Percentiles rank a stretch among this genome's conserved stretches.
Evolutionary conservation across 2,113 vertebrate species (phyloP).

Genomic region (Antennarius striatus): DNA sequence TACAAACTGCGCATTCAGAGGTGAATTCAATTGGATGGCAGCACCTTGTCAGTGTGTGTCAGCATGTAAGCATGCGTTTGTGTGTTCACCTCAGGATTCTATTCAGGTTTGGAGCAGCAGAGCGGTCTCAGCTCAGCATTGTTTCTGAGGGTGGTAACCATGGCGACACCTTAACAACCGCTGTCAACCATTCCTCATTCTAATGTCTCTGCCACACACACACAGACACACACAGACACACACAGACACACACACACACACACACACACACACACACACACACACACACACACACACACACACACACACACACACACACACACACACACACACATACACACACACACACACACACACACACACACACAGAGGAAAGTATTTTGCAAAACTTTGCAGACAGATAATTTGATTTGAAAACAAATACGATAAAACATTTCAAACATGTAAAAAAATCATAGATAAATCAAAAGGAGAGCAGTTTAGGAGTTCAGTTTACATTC

Average conservation of each 20-base stretch:
- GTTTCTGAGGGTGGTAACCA: slow-evolving; percentile 69
- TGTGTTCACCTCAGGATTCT: slow-evolving; percentile 42
- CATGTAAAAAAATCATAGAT: no score
- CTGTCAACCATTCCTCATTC: slow-evolving; percentile 48
- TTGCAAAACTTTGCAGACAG: slow-evolving; percentile 3
- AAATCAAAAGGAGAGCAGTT: no score
- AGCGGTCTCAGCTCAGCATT: slow-evolving; percentile 62
- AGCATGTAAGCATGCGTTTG: slow-evolving; percentile 15
- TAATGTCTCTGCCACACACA: slow-evolving; percentile 3
- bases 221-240: no score
- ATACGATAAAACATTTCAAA: no score
- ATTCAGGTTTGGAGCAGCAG: slow-evolving; percentile 46
- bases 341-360: slow-evolving; percentile 7
- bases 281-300: slow-evolving; percentile 10
- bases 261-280: slow-evolving; percentile 6
- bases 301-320: slow-evolving; percentile 6
- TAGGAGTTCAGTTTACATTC: no score
- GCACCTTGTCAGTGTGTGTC: slow-evolving; percentile 11
- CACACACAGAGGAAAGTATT: slow-evolving; percentile 5
- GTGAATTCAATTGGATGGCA: slow-evolving; percentile 11
- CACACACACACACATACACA: slow-evolving; percentile 9
- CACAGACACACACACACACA: slow-evolving; percentile 7
- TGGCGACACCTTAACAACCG: slow-evolving; percentile 74
- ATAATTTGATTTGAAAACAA: no score
- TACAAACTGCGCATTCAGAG: slow-evolving; percentile 10